Evolutionary conservation across 2,888 invertebrate genomes (phyloP), one percentile per base, ranked within the genome.

Genomic region (Acanthopleura granulata): DNA sequence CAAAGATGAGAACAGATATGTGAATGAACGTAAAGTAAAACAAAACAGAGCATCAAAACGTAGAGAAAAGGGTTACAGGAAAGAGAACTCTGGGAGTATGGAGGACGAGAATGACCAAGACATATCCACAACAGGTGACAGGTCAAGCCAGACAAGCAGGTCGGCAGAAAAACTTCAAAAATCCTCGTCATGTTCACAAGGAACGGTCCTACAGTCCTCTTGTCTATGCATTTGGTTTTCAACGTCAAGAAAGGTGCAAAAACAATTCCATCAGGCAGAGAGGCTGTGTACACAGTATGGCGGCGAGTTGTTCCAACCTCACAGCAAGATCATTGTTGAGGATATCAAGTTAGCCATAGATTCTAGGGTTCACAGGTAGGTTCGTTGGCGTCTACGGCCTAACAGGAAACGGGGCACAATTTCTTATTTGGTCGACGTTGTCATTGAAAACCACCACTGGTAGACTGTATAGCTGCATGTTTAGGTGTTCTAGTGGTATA

Each of bases 201-300:
- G 22, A 57, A 18, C 18, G 3, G 57, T 57, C 12, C n/a, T 57
- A 12, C 3, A 57, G 57, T 57, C n/a, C 12, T 57, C 18, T 4
- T 12, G 57, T 18, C 57, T 57, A 1, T 18, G 57, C 57, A 12
- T 18, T n/a, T 9, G 57, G 22, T 57, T 57, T 57, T 40, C 40
- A 40, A 40, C 40, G 57, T 18, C 57, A 57, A 22, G 12, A 18
- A 57, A 57, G 3, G 12, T n/a, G n/a, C n/a, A 12, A 6, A 18
- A 57, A 57, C 57, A 57, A 57, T 22, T n/a, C 22, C 57, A 57
- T 12, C 57, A 57, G 22, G 57, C 57, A 57, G 57, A 57, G 57
- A 57, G 12, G 12, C 18, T 9, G 12, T 57, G 57, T 12, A 3
- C 3, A 57, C 1, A 57, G 4, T 18, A 57, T 18, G 22, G 22